Evolutionary conservation across 2,113 vertebrate genomes (phyloP), one percentile per base, ranked within the genome.

Genomic region (Scomber colias): DNA sequence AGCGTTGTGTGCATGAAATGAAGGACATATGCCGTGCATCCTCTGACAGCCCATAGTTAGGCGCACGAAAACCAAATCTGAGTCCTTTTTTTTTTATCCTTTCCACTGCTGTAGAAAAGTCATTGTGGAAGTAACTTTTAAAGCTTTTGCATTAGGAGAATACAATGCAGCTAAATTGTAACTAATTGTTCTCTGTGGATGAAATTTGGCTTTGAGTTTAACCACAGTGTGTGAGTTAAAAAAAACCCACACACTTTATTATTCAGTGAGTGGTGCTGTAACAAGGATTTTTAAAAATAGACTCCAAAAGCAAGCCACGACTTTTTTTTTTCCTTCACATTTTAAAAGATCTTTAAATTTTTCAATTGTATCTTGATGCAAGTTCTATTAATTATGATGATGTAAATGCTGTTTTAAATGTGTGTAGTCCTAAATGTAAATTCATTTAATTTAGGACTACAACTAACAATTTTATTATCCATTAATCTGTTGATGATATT

Each of bases 11-110:
- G 56, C 65, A 77, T 75, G 70, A 82, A 89, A 73, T 75, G 67
- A 87, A 83, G 83, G 79, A 82, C 90, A 87, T 83, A 77, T 74
- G 78, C 67, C 35, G 63, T 21, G 31, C 71, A 71, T 80, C 70
- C 74, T n/a, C 57, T 72, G 61, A 60, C 76, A 82, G 53, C 54
- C 53, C 14, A 11, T 57, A 48, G 62, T 69, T 59, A 55, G 10
- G n/a, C 30, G 2, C 17, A 12, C 21, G 65, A 68, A 72, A 74
- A 51, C n/a, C 2, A 11, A 11, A 13, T 75, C 61, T 15, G 50
- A 11, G 27, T 11, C 9, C 19, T 40, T 40, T 35, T 53, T 53
- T 49, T 70, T 44, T 53, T 17, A 57, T 44, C 12, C 14, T 17
- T 54, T 24, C 21, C 14, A 6, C 19, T 21, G 19, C 59, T 21